Evolutionary conservation across 2,113 vertebrate species (phyloP).

Genomic region (Ariopsis seemanni): DNA sequence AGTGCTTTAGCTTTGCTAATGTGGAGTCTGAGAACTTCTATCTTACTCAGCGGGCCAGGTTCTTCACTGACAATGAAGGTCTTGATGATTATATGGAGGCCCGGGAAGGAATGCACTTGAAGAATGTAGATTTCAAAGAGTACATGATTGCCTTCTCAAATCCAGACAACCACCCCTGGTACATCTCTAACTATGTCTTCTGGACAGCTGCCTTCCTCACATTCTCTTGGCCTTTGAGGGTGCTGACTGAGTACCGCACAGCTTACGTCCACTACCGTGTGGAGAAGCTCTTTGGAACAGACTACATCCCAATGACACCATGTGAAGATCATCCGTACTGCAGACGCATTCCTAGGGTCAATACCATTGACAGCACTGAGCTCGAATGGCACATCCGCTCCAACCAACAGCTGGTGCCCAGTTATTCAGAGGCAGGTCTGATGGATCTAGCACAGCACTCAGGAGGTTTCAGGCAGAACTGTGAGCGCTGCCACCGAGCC

Average conservation of each 20-base stretch:
- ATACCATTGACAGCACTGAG: constrained; percentile 94
- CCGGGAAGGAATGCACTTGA: constrained; percentile 93
- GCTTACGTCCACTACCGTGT: constrained; percentile 92
- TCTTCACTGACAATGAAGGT: constrained; percentile 95
- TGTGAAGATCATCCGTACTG: constrained; percentile 86
- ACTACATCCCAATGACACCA: constrained; percentile 84
- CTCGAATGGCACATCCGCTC: constrained; percentile 96
- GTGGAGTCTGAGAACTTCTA: constrained; percentile 96
- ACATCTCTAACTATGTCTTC: constrained; percentile 89
- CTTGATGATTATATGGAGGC: constrained; percentile 97
- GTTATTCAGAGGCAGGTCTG: constrained; percentile 92
- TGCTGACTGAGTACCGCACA: constrained; percentile 90
- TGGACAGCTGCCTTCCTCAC: constrained; percentile 91
- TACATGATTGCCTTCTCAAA: constrained; percentile 91
- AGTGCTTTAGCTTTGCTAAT: constrained; percentile 95
- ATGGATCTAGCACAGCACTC: constrained; percentile 90
- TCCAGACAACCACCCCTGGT: constrained; percentile 89
- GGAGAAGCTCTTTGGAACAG: constrained; percentile 93
- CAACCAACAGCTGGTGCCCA: constrained; percentile 96
- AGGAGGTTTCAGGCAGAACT: constrained; percentile 83
- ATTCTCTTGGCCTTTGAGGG: constrained; percentile 91
- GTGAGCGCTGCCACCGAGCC: constrained; percentile 89
- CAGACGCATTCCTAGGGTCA: constrained; percentile 89
- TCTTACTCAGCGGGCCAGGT: constrained; percentile 88
- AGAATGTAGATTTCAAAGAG: constrained; percentile 93